Base-by-base conservation (phyloP, 2,113 vertebrate species). In the Limanda limanda region DNA sequence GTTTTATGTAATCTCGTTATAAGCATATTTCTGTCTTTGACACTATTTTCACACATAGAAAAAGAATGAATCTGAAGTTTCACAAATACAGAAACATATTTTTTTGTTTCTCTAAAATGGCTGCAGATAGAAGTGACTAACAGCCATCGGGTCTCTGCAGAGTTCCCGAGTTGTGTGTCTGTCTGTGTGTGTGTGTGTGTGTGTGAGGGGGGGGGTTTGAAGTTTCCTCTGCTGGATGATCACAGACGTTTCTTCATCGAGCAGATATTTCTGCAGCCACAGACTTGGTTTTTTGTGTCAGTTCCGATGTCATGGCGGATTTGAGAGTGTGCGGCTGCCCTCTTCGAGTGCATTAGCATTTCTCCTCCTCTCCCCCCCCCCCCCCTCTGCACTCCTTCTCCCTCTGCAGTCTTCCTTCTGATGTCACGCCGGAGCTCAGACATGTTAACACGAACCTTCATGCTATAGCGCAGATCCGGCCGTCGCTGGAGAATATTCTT, bases 391-490 rank as follows among this genome's bases (percentile, higher is more conserved):
- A 0, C 74, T 71, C 82, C 82, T 51, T 68, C 70, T 66, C 73
- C 67, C 78, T 64, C 73, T 31, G 15, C 85, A 57, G 69, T 81
- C 71, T 84, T 77, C 78, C 63, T 64, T 89, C 74, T 78, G 74
- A 80, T 90, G 79, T 86, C 80, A 85, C 82, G 59, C 82, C n/a
- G 66, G 15, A 66, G 78, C 86, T 84, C 86, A 85, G 83, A 77
- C 90, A 84, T 78, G 83, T 86, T 90, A 89, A 91, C 86, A 78
- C 71, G 52, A 86, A 76, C 85, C 80, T 79, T 74, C 74, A 79
- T 80, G 88, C 85, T 80, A 77, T 80, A 77, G 72, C 79, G 56
- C 78, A 31, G 63, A 70, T 72, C 77, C 55, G 79, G 74, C 75
- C 58, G 76, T 81, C 87, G 61, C 69, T 42, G 68, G 78, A 86